Evolutionary conservation across 2,113 vertebrate species (phyloP).

Genomic region (Tonatia bakeri): DNA sequence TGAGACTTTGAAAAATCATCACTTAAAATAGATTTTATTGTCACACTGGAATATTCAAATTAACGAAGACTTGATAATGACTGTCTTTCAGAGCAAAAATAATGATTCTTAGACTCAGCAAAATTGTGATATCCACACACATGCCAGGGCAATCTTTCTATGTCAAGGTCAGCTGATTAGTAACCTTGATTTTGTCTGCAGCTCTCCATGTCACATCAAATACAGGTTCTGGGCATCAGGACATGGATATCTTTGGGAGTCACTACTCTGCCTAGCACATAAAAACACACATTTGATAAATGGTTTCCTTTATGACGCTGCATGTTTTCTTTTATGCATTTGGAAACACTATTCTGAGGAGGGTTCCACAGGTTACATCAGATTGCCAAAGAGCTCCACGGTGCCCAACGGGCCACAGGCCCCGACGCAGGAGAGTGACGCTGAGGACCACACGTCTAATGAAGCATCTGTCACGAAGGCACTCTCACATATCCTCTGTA

Average conservation of each 20-base stretch:
- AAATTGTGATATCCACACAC: not conserved
- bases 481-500: accelerated
- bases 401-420: not conserved
- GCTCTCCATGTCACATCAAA: not conserved
- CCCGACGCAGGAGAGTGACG: accelerated
- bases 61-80: not conserved
- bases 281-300: not conserved
- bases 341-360: not conserved
- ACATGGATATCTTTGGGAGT: too few relatives aligned
- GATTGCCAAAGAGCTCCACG: accelerated
- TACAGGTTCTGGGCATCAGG: not conserved
- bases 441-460: accelerated
- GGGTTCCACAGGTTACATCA: accelerated
- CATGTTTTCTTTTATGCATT: accelerated
- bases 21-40: not conserved
- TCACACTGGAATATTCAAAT: not conserved
- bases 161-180: not conserved
- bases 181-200: not conserved
- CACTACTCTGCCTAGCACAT: not conserved
- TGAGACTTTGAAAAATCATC: not conserved
- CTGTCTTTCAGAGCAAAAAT: not conserved
- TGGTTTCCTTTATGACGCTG: not conserved
- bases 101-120: not conserved
- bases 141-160: too few relatives aligned
- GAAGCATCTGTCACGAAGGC: not conserved